Conservation (phyloP, 2,888 invertebrate genomes). For the Sympetrum striolatum region DNA sequence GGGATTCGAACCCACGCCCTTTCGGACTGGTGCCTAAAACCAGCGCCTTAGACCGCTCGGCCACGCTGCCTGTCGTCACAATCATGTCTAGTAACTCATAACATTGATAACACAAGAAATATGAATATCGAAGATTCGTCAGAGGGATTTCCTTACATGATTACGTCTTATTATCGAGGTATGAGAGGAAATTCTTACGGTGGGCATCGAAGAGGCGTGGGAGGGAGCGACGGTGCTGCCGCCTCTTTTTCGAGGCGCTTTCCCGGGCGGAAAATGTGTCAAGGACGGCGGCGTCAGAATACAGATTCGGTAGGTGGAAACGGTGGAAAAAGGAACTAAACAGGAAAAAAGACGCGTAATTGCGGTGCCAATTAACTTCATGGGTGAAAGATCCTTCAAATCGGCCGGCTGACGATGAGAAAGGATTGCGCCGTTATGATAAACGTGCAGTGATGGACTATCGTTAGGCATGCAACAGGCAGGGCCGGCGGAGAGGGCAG, state of each 20-base stretch:
- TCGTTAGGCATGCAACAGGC: background rate
- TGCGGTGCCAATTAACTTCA: background rate
- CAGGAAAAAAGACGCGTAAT: background rate
- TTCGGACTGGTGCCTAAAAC: constrained; percentile 31
- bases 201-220: background rate
- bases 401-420: background rate
- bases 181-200: background rate
- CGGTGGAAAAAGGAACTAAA: background rate
- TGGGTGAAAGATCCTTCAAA: background rate
- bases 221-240: background rate
- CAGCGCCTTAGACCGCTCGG: constrained; percentile 31
- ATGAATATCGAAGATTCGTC: background rate
- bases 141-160: background rate
- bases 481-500: no score
- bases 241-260: constrained; percentile 17
- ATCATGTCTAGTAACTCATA: background rate
- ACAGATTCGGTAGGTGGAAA: background rate
- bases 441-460: background rate
- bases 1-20: constrained; percentile 31
- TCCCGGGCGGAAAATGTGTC: constrained; percentile 26
- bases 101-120: background rate
- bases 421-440: background rate
- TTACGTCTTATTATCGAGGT: background rate
- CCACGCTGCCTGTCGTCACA: background rate
- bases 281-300: constrained; percentile 12